Evolutionary conservation across 2,797 vertebrate species (phyloP).

Genomic region (Enteromius argenteus): DNA sequence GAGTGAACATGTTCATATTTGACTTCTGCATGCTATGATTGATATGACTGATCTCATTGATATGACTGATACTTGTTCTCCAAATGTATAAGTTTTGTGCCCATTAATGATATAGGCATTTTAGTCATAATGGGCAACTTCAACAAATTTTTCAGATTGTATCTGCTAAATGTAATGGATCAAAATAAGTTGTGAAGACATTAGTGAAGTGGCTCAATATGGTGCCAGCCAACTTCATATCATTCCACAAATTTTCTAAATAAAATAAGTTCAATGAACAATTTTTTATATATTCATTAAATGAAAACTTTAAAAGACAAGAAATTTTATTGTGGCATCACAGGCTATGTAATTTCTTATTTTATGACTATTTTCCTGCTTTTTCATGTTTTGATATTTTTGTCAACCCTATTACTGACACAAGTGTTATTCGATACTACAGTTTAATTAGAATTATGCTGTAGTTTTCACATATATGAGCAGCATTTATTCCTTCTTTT

Average conservation of each 20-base stretch:
- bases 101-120: background rate
- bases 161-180: background rate
- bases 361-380: no score
- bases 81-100: background rate
- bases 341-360: no score
- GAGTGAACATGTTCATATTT: constrained; percentile 7
- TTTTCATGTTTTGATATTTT: no score
- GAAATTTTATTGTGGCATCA: no score
- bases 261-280: no score
- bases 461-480: background rate
- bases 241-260: no score
- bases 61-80: background rate
- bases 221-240: background rate
- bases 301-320: no score
- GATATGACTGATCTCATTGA: background rate
- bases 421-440: no score
- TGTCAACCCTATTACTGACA: no score
- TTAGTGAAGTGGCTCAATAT: background rate
- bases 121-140: background rate
- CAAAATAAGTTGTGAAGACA: background rate
- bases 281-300: no score
- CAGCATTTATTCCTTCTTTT: no score
- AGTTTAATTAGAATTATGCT: background rate
- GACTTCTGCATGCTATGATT: background rate
- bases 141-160: background rate